Base-by-base conservation (phyloP, 2,888 invertebrate species). In the Scrobipalpa costella region DNA sequence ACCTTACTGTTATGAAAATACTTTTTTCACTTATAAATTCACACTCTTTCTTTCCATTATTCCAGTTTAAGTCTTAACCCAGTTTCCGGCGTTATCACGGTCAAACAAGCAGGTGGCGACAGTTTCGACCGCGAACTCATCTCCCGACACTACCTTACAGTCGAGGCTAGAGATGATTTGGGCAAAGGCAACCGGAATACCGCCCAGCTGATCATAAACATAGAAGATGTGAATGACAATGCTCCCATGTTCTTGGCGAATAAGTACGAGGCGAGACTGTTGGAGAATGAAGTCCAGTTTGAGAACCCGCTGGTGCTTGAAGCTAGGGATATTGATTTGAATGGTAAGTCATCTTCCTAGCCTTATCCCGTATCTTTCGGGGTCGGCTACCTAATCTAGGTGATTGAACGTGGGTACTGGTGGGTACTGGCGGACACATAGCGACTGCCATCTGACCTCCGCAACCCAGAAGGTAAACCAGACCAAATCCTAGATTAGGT, bases 181-280 rank as follows among this genome's bases (percentile, higher is more conserved):
- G 97, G 97, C 17, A 92, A 93, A 75, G 97, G 97, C 60, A 85
- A 83, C 59, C 93, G 97, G 61, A 97, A 97, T 78, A 96, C 96
- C 0, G 97, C 95, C 0, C 97, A 97, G 78, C 86, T 98, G 13
- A 93, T 96, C 6, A 93, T 98, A 6, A 95, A 96, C 72, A 94
- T 98, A 49, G 95, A 95, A 71, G 98, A 98, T 81, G 95, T 96
- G 0, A 98, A 98, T 75, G 98, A 98, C 77, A 98, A 98, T 79
- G 93, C 96, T 0, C 98, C 98, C 0, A 92, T 94, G 71, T 98
- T 98, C 80, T 84, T 95, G 0, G 96, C 96, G 67, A 94, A 93
- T 65, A 95, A 95, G 71, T 98, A 98, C 75, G 97, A 97, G 78
- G 95, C 96, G 0, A 93, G 96, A 50, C 85, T 99, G 2, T 79